Conservation (phyloP, 1,140 invertebrate genomes). For the Sinonovacula constricta region DNA sequence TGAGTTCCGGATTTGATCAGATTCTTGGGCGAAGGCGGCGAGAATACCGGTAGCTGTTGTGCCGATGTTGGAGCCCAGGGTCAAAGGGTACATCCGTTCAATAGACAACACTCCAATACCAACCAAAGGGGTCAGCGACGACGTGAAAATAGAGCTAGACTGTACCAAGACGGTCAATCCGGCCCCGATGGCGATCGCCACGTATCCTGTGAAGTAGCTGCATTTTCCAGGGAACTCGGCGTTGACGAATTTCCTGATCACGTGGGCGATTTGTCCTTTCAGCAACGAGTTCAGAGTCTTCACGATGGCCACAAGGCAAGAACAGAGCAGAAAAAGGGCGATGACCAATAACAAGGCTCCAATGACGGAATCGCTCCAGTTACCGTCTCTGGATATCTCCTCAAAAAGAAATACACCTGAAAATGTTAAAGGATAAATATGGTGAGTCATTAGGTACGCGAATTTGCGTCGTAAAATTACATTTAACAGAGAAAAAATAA, state of each 20-base stretch:
- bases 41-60: slow-evolving; percentile 82
- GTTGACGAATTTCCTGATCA: slow-evolving; percentile 81
- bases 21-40: slow-evolving; percentile 80
- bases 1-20: slow-evolving; percentile 71
- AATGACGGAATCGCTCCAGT: slow-evolving; percentile 76
- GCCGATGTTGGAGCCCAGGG: slow-evolving; percentile 83
- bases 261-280: slow-evolving; percentile 79
- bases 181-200: slow-evolving; percentile 82
- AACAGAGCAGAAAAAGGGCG: slow-evolving; percentile 80
- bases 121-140: slow-evolving; percentile 83
- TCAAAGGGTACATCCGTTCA: slow-evolving; percentile 83
- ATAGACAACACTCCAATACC: slow-evolving; percentile 83
- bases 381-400: slow-evolving; percentile 26
- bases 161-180: slow-evolving; percentile 83
- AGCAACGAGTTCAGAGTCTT: slow-evolving; percentile 80
- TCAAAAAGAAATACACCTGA: slow-evolving; percentile 67
- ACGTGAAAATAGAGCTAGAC: slow-evolving; percentile 84
- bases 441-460: slow-evolving; percentile 41
- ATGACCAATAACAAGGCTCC: slow-evolving; percentile 80
- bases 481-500: neutral
- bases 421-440: slow-evolving; percentile 22
- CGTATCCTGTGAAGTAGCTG: slow-evolving; percentile 80
- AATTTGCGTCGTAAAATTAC: neutral
- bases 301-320: slow-evolving; percentile 82
- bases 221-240: slow-evolving; percentile 80